Conservation (phyloP, 2,113 vertebrate species). For the Grus americana region DNA sequence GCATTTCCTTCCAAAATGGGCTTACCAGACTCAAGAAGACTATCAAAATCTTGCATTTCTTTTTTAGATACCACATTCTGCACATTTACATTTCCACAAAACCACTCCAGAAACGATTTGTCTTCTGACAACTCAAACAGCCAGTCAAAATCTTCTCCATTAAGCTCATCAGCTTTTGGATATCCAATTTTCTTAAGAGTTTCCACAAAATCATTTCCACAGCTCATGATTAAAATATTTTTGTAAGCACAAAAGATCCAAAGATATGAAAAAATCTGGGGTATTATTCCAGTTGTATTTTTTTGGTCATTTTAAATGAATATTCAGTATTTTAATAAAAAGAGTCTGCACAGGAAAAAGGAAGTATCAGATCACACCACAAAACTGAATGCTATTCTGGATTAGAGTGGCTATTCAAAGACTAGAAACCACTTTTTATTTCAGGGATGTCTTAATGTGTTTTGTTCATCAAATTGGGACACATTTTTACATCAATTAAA, state of each 20-base stretch:
- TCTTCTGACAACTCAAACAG: slow-evolving; percentile 85
- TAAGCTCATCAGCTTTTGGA: slow-evolving; percentile 77
- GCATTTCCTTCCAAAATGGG: slow-evolving; percentile 82
- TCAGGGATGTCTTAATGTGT: neutral
- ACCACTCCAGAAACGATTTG: slow-evolving; percentile 84
- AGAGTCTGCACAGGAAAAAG: neutral
- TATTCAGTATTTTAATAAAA: slow-evolving; percentile 16
- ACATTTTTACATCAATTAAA: neutral
- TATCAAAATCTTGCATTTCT: slow-evolving; percentile 78
- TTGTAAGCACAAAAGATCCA: slow-evolving; percentile 24
- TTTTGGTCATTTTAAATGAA: neutral
- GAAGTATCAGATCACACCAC: slow-evolving; percentile 26
- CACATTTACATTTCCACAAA: slow-evolving; percentile 82
- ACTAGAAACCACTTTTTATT: neutral
- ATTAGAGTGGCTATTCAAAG: neutral
- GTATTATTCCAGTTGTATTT: neutral
- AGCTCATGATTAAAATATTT: slow-evolving; percentile 73
- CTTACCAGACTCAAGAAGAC: slow-evolving; percentile 76
- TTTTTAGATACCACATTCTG: slow-evolving; percentile 77
- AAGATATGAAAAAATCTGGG: neutral
- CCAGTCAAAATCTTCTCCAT: slow-evolving; percentile 94
- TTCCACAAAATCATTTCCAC: slow-evolving; percentile 87
- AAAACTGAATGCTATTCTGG: neutral
- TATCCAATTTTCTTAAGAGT: slow-evolving; percentile 83
- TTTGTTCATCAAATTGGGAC: neutral